Base-by-base conservation (phyloP, 2,888 invertebrate species). In the Autographa gamma region DNA sequence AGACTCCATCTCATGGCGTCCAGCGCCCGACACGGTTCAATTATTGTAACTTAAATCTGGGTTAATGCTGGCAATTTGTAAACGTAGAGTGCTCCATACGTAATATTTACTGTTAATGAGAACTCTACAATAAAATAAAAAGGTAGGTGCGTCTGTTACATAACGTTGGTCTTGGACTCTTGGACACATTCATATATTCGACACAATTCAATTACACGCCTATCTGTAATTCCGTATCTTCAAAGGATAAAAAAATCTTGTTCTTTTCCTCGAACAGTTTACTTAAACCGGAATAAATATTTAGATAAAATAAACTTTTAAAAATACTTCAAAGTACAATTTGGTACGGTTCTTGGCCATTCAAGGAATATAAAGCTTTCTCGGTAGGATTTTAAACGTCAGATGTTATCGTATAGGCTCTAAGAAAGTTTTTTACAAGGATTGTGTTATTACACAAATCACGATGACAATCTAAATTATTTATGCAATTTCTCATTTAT, bases 11-110 rank as follows among this genome's bases (percentile, higher is more conserved):
- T 71, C 69, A 72, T 74, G 76, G 70, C 81, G 79, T 80, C 48
- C 76, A 82, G 78, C 76, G 77, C 69, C 68, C 74, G 79, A 83
- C 77, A 83, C 70, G 75, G 74, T 81, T 77, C 78, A 83, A 82
- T 81, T 81, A 82, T 80, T 85, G 75, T 82, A 80, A 78, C 78
- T 85, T 81, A 80, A 80, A 85, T 86, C 74, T 89, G 77, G 90
- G 88, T 87, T 88, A 91, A 86, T 85, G 85, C 81, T 81, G 31
- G 66, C 73, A 74, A 79, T 83, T 79, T 75, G 66, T 83, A 79
- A 76, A 66, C 69, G 59, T 68, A 66, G 63, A 60, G 63, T 80
- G 60, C 48, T 63, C 60, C 65, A 70, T 78, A 66, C 63, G 71
- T 71, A 74, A 71, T 71, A 64, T 63, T 66, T 62, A 69, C 60